These are phyloP conservation scores for Sinelater perroti DNA, from an alignment of 2,888 invertebrate genomes.

Conservation along the genomic window DNA sequence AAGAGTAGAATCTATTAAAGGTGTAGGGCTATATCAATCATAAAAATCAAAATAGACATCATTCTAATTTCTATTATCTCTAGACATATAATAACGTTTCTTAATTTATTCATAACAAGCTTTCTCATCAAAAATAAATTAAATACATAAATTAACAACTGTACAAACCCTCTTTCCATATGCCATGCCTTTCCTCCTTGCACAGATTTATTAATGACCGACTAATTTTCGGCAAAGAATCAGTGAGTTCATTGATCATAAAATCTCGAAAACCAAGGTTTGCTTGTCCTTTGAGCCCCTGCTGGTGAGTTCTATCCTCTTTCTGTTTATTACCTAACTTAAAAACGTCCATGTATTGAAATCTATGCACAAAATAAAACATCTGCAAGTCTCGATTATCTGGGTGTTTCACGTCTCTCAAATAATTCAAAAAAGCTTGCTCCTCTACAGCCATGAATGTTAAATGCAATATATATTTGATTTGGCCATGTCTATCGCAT, in stretches of 20 bases:
- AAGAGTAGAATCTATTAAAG: too few relatives aligned
- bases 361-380: constrained; percentile 74
- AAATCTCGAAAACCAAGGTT: constrained; percentile 45
- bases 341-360: constrained; percentile 67
- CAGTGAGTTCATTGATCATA: constrained; percentile 50
- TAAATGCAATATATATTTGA: constrained; percentile 70
- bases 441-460: constrained; percentile 72
- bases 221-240: constrained; percentile 52
- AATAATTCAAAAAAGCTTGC: constrained; percentile 70
- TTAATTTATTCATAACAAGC: not conserved
- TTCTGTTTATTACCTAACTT: constrained; percentile 46
- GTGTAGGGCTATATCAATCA: too few relatives aligned
- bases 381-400: constrained; percentile 73
- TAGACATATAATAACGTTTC: too few relatives aligned
- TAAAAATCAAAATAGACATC: too few relatives aligned
- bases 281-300: constrained; percentile 52
- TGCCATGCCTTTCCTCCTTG: constrained; percentile 47
- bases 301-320: constrained; percentile 38
- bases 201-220: constrained; percentile 51
- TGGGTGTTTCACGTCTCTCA: constrained; percentile 65
- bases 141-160: not conserved
- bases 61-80: too few relatives aligned
- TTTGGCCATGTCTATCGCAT: constrained; percentile 65
- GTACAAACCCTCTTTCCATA: constrained; percentile 50
- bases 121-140: not conserved